phyloP scores from a whole-genome alignment of 1,140 invertebrate species.

The Odontomachus brunneus region DNA sequence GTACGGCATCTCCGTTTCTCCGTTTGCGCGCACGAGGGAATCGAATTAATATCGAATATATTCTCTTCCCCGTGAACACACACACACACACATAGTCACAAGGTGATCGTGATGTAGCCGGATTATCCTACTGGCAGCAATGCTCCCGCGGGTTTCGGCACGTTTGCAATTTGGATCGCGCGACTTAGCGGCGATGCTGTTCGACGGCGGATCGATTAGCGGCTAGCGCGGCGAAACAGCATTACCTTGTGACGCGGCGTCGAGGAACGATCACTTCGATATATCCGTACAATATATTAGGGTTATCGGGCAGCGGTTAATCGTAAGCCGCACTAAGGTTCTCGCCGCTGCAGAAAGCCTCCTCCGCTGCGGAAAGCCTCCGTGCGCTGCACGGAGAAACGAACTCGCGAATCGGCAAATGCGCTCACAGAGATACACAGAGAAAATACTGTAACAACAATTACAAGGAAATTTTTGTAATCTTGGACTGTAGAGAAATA shows the following conservation, averaged over 20 bases:
- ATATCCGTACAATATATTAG: conserved; percentile 19
- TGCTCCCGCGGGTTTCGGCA: conserved; percentile 13
- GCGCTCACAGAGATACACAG: background rate
- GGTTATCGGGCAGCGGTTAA: conserved; percentile 45
- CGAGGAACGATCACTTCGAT: conserved; percentile 11
- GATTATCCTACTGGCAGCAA: background rate
- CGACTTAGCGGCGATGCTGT: conserved; percentile 29
- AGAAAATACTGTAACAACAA: no score
- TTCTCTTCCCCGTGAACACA: background rate
- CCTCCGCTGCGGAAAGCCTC: no score
- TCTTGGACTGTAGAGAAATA: no score
- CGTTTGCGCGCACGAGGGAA: background rate
- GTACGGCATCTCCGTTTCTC: background rate
- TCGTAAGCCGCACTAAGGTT: conserved; percentile 51
- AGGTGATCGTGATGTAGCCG: conserved; percentile 9
- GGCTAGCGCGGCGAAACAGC: conserved; percentile 21
- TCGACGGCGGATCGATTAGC: conserved; percentile 34
- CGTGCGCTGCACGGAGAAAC: background rate
- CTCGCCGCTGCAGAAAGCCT: background rate
- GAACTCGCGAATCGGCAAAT: background rate
- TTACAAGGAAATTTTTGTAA: no score
- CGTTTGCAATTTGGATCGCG: conserved; percentile 37
- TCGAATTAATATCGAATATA: conserved; percentile 18
- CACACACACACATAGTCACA: no score
- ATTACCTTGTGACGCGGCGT: conserved; percentile 18